A percentile compares a stretch with the other conserved stretches of the same genome.
Conservation (phyloP, 2,888 invertebrate species). For the Mactromeris polynyma region DNA sequence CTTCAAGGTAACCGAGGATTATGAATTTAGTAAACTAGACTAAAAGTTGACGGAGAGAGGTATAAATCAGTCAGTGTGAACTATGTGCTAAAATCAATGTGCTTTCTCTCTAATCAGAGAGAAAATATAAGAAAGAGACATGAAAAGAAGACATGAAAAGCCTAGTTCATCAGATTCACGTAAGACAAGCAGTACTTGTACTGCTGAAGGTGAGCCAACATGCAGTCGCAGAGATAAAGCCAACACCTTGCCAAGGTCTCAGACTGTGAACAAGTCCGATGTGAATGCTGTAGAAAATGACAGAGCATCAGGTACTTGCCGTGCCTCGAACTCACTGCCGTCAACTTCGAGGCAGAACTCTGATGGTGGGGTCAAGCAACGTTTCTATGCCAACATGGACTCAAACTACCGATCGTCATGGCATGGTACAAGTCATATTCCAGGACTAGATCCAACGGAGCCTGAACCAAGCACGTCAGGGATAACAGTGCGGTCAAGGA, state of each 20-base stretch:
- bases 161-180: neutral
- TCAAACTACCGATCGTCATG: constrained; percentile 61
- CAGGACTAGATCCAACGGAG: constrained; percentile 34
- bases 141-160: constrained; percentile 10
- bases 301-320: neutral
- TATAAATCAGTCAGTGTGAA: neutral
- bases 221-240: neutral
- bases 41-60: neutral
- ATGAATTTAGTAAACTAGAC: neutral
- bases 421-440: constrained; percentile 55
- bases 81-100: neutral
- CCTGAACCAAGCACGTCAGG: constrained; percentile 33
- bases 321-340: neutral
- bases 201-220: neutral
- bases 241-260: neutral
- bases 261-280: neutral
- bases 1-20: neutral
- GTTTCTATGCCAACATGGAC: constrained; percentile 34
- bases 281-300: neutral
- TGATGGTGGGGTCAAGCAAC: neutral
- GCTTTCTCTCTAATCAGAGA: neutral
- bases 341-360: constrained; percentile 2
- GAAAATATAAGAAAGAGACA: neutral
- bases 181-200: neutral
- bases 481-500: constrained; percentile 44